phyloP scores from a whole-genome alignment of 1,140 invertebrate species.

The Glomeris maerens region DNA sequence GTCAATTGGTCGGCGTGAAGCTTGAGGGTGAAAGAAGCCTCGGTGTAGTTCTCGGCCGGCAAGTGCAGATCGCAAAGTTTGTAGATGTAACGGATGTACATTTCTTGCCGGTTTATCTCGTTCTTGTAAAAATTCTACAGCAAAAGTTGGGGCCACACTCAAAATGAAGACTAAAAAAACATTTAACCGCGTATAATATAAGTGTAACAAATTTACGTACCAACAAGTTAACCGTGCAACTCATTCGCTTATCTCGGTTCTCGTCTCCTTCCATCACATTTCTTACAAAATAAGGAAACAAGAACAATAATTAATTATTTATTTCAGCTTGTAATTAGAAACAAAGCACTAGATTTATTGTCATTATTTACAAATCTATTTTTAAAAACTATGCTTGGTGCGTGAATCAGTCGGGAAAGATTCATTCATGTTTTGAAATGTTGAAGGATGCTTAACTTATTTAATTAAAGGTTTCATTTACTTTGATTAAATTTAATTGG shows the following conservation, averaged over 20 bases:
- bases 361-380: neutral
- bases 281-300: constrained; percentile 29
- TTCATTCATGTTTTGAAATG: too few relatives aligned
- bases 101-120: constrained; percentile 82
- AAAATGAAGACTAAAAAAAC: neutral
- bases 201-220: constrained; percentile 33
- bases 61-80: constrained; percentile 89
- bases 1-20: constrained; percentile 79
- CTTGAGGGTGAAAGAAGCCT: constrained; percentile 89
- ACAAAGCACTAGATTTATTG: neutral
- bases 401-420: too few relatives aligned
- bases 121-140: constrained; percentile 91
- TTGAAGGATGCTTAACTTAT: too few relatives aligned
- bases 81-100: constrained; percentile 93
- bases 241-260: constrained; percentile 86
- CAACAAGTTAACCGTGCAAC: constrained; percentile 89
- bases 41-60: constrained; percentile 84
- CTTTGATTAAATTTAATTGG: too few relatives aligned
- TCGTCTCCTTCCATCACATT: constrained; percentile 83
- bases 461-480: too few relatives aligned
- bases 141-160: constrained; percentile 1
- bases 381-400: too few relatives aligned
- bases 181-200: neutral
- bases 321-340: neutral
- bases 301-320: too few relatives aligned